Evolutionary conservation across 2,797 vertebrate species (phyloP).

Genomic region (Lycodopsis pacificus): DNA sequence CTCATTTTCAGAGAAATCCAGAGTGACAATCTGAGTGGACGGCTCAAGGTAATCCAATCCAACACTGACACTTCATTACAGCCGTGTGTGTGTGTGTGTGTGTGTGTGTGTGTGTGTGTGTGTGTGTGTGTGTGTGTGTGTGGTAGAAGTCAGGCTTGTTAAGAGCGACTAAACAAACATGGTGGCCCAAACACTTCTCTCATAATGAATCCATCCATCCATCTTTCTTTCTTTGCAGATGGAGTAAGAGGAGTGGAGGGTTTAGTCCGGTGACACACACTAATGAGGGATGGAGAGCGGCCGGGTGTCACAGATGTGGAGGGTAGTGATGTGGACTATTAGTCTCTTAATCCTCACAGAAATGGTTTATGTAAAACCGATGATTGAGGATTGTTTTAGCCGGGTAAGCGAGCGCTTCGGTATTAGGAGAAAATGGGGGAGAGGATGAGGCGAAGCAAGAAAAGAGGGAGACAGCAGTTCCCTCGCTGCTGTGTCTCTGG

Average conservation of each 20-base stretch:
- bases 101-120: constrained; percentile 21
- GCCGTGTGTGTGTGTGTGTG: constrained; percentile 16
- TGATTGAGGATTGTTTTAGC: constrained; percentile 36
- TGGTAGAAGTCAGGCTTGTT: constrained; percentile 70
- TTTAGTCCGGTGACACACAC: constrained; percentile 53
- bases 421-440: constrained; percentile 13
- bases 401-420: constrained; percentile 34
- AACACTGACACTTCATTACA: constrained; percentile 81
- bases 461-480: constrained; percentile 49
- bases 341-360: constrained; percentile 52
- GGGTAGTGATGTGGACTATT: constrained; percentile 37
- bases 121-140: constrained; percentile 12
- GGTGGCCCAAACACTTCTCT: constrained; percentile 57
- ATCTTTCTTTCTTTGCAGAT: constrained; percentile 36
- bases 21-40: constrained; percentile 71
- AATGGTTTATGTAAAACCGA: constrained; percentile 55
- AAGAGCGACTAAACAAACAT: constrained; percentile 58
- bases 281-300: constrained; percentile 36
- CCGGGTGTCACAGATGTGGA: constrained; percentile 33
- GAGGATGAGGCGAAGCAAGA: constrained; percentile 14
- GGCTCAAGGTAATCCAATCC: constrained; percentile 80
- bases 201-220: constrained; percentile 69
- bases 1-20: constrained; percentile 61
- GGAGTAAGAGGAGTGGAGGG: constrained; percentile 10
- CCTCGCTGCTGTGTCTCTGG: constrained; percentile 49